These are phyloP conservation scores for Cebidichthys violaceus DNA, from an alignment of 2,113 vertebrate genomes.

Conservation along the genomic window DNA sequence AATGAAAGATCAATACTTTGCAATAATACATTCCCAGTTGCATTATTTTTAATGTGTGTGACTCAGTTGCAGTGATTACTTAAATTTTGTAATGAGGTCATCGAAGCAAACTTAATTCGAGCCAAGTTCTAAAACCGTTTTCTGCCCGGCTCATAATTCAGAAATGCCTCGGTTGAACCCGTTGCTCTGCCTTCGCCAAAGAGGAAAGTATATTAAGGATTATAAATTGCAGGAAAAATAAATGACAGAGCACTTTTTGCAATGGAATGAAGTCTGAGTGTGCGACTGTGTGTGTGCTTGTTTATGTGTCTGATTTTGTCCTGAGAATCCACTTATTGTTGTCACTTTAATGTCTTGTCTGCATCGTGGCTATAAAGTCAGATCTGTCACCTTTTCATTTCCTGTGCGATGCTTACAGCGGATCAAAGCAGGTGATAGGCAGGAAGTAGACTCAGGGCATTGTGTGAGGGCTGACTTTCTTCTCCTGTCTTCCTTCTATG, in stretches of 20 bases:
- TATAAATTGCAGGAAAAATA: slow-evolving; percentile 66
- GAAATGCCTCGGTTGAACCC: slow-evolving; percentile 64
- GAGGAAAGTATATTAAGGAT: slow-evolving; percentile 66
- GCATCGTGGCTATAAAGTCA: not conserved
- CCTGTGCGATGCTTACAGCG: not conserved
- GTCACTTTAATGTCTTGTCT: not conserved
- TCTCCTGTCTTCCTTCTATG: not conserved
- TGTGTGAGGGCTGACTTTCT: not conserved
- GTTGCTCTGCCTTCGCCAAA: slow-evolving; percentile 60
- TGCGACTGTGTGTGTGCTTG: slow-evolving; percentile 22
- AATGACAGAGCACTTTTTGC: slow-evolving; percentile 68
- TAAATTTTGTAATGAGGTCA: slow-evolving; percentile 76
- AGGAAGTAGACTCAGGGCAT: not conserved
- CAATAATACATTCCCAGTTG: slow-evolving; percentile 52
- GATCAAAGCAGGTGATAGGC: not conserved
- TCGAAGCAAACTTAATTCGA: slow-evolving; percentile 68
- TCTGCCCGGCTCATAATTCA: slow-evolving; percentile 66
- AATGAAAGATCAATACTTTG: slow-evolving; percentile 71
- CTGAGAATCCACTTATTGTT: not conserved
- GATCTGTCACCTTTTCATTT: not conserved
- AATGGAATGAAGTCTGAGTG: slow-evolving; percentile 30
- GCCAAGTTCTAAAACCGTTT: slow-evolving; percentile 74
- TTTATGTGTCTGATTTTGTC: not conserved
- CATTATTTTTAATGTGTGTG: slow-evolving; percentile 68
- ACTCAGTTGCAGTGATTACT: slow-evolving; percentile 72